Conservation (phyloP, 2,113 vertebrate species). For the Cyprinodon variegatus region DNA sequence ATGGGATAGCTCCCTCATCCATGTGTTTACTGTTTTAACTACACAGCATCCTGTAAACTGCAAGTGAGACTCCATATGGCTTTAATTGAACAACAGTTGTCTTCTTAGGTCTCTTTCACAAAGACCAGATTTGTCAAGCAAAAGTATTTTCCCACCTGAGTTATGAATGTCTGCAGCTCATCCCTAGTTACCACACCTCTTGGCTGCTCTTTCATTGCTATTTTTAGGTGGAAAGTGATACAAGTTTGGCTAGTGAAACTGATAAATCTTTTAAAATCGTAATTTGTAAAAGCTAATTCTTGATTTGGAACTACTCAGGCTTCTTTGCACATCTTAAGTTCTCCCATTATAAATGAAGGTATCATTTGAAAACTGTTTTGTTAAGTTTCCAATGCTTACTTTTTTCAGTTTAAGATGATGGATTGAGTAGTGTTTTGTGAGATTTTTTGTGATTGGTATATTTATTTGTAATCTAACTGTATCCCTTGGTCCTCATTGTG, state of each 20-base stretch:
- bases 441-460: background rate
- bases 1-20: background rate
- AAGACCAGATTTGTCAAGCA: too few species aligned
- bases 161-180: too few species aligned
- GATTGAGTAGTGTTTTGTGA: background rate
- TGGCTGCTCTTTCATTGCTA: too few species aligned
- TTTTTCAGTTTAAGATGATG: background rate
- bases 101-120: too few species aligned
- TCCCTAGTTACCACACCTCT: too few species aligned
- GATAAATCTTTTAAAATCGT: background rate
- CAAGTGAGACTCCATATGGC: too few species aligned
- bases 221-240: background rate
- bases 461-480: background rate
- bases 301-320: background rate
- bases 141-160: too few species aligned
- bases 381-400: too few species aligned
- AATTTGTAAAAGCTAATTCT: background rate
- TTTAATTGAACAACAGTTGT: too few species aligned
- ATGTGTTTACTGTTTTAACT: background rate
- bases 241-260: background rate
- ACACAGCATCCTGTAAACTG: background rate
- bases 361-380: too few species aligned
- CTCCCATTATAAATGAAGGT: too few species aligned
- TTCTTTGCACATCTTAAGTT: too few species aligned
- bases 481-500: background rate